These are phyloP conservation scores for Promerops cafer DNA, from an alignment of 2,113 vertebrate genomes.

Conservation along the genomic window DNA sequence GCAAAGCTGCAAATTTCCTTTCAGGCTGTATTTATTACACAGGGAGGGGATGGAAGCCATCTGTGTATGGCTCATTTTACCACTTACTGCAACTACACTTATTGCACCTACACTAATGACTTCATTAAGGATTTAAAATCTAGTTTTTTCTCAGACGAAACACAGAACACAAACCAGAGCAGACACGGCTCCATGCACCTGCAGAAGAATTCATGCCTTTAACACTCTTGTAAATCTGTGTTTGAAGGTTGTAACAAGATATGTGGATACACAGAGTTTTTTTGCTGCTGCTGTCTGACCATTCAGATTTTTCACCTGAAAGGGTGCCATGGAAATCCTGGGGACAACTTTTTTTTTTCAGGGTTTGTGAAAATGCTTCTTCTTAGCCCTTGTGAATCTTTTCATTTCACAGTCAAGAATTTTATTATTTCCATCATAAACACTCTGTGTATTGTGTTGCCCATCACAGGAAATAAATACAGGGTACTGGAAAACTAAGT, in stretches of 20 bases:
- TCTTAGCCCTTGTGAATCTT: not conserved
- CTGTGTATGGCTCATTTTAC: not conserved
- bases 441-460: not conserved
- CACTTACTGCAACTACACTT: not conserved
- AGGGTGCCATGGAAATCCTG: not conserved
- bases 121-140: not conserved
- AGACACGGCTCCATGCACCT: not conserved
- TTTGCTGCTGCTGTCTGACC: not conserved
- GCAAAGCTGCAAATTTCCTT: not conserved
- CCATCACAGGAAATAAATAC: not conserved
- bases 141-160: not conserved
- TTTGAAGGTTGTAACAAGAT: not conserved
- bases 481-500: not conserved
- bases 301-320: not conserved
- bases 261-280: not conserved
- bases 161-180: not conserved
- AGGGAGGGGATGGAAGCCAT: not conserved
- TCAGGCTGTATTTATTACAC: not conserved
- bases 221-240: not conserved
- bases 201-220: not conserved
- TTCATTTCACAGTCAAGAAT: not conserved
- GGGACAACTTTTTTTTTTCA: not conserved
- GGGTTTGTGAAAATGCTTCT: not conserved
- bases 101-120: not conserved
- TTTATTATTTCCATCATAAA: not conserved